Conservation (phyloP, 2,888 invertebrate genomes). For the Cistogaster globosa region DNA sequence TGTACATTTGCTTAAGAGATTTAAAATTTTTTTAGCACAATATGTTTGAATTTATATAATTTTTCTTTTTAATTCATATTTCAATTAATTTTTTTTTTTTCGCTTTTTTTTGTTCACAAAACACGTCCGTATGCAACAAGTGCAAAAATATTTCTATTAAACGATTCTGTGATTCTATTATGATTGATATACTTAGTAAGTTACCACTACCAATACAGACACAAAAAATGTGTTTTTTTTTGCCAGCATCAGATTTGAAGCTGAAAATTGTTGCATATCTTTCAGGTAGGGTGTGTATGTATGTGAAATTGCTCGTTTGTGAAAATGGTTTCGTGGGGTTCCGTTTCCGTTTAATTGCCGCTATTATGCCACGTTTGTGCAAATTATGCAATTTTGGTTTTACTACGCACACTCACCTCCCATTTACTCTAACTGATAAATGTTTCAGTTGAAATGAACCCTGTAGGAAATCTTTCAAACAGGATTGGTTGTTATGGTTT, state of each 20-base stretch:
- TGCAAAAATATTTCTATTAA: conserved; percentile 77
- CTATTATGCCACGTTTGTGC: conserved; percentile 70
- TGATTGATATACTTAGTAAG: not conserved
- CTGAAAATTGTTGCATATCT: conserved; percentile 27
- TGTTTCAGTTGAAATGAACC: conserved; percentile 36
- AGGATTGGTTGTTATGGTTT: conserved; percentile 68
- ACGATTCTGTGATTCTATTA: conserved; percentile 21
- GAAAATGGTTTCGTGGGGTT: conserved; percentile 21
- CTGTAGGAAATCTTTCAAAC: conserved; percentile 66
- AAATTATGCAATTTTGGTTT: conserved; percentile 73
- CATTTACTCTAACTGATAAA: conserved; percentile 35
- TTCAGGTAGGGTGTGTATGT: not conserved
- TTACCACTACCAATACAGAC: conserved; percentile 11
- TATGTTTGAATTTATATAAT: not conserved
- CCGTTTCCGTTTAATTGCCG: conserved; percentile 58
- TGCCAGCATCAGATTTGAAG: not conserved
- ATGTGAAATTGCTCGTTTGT: not conserved
- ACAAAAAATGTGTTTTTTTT: not conserved
- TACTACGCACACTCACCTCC: conserved; percentile 75
- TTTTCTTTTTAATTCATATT: not conserved
- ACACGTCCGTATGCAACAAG: conserved; percentile 79
- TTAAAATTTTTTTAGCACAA: not conserved
- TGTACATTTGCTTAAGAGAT: not conserved
- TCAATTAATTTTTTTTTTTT: not conserved
- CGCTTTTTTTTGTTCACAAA: conserved; percentile 19